Percentiles rank a stretch among this genome's conserved stretches.
Evolutionary conservation across 2,888 invertebrate genomes (phyloP).

Genomic region (Hylaea fasciaria): DNA sequence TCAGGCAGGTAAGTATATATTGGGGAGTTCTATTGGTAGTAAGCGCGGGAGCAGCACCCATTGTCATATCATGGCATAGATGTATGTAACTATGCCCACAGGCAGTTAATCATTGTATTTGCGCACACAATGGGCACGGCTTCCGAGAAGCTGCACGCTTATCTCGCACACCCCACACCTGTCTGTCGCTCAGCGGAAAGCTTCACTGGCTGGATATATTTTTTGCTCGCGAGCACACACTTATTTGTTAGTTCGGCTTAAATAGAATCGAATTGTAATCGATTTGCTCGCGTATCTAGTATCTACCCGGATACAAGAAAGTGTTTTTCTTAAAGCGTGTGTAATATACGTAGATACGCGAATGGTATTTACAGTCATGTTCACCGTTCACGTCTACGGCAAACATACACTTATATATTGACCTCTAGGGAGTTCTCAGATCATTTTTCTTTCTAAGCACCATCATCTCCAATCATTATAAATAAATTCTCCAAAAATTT

Average conservation of each 20-base stretch:
- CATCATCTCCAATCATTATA: too few relatives aligned
- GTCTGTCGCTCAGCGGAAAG: constrained; percentile 70
- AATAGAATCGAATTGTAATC: constrained; percentile 21
- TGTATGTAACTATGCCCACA: constrained; percentile 27
- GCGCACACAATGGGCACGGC: constrained; percentile 64
- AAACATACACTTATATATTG: constrained; percentile 4
- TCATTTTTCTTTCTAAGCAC: background rate
- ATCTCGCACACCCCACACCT: constrained; percentile 86
- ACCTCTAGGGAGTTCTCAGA: constrained; percentile 1
- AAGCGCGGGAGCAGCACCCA: constrained; percentile 44
- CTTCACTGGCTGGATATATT: constrained; percentile 43
- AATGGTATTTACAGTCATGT: constrained; percentile 19
- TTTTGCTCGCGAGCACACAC: constrained; percentile 15
- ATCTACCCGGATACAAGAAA: constrained; percentile 29
- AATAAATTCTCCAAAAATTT: too few relatives aligned
- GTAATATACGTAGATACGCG: constrained; percentile 1
- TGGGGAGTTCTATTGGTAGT: constrained; percentile 1
- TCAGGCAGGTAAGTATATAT: too few relatives aligned
- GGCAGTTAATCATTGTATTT: constrained; percentile 66
- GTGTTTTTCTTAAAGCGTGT: constrained; percentile 12
- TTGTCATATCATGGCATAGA: constrained; percentile 32
- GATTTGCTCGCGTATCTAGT: constrained; percentile 16
- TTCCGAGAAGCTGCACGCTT: constrained; percentile 66
- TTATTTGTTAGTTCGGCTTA: constrained; percentile 21
- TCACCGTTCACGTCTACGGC: constrained; percentile 6